Evolutionary conservation across 2,113 vertebrate species (phyloP).

Genomic region (Trogon surrucura): DNA sequence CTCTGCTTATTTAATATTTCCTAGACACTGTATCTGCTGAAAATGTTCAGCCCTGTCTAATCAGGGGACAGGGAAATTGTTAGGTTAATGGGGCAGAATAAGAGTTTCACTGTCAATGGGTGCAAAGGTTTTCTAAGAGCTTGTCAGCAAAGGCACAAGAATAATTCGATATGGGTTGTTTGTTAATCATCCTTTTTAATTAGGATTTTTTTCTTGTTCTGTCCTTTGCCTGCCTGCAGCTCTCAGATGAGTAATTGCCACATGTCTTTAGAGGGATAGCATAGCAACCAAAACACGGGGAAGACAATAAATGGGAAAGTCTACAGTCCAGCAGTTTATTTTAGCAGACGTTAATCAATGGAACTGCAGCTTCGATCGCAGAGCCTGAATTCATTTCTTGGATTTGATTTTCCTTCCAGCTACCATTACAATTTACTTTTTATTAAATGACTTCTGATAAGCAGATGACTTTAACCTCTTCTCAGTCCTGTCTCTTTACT

Average conservation of each 20-base stretch:
- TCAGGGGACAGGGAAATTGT: constrained; percentile 1
- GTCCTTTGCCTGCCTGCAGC: constrained; percentile 24
- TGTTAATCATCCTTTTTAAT: constrained; percentile 67
- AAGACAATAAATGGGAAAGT: background rate
- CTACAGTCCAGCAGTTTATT: constrained; percentile 36
- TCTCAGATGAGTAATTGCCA: constrained; percentile 57
- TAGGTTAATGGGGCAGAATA: constrained; percentile 51
- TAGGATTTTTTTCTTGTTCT: constrained; percentile 11
- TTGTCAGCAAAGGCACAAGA: background rate
- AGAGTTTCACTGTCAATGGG: constrained; percentile 9
- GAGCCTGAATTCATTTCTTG: constrained; percentile 68
- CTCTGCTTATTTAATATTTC: background rate
- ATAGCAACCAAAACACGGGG: constrained; percentile 36
- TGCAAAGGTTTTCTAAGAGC: constrained; percentile 46
- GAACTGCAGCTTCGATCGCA: constrained; percentile 46
- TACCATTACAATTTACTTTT: constrained; percentile 56
- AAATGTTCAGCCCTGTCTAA: constrained; percentile 17
- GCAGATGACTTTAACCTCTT: constrained; percentile 55
- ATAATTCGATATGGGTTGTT: constrained; percentile 46
- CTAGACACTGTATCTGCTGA: background rate
- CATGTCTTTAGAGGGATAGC: constrained; percentile 46
- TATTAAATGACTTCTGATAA: constrained; percentile 69
- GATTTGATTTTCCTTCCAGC: constrained; percentile 73
- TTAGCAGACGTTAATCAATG: constrained; percentile 64
- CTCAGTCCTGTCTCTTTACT: background rate